Conservation (phyloP, 2,797 vertebrate species). For the Argya squamiceps region DNA sequence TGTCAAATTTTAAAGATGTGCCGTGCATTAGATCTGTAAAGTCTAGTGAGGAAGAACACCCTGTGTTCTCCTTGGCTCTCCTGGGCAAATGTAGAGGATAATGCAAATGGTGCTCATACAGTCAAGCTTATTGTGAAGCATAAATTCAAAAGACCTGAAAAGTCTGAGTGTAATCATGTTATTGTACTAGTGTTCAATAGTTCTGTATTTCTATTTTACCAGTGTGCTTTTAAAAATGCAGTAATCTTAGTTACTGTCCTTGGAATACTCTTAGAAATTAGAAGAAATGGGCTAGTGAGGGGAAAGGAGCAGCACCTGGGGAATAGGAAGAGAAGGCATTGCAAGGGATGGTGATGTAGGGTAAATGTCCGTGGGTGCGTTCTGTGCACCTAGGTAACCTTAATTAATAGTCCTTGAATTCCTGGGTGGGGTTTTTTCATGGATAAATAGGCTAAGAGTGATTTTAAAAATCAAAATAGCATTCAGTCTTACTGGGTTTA, state of each 20-base stretch:
- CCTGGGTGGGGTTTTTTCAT: neutral
- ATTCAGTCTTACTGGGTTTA: neutral
- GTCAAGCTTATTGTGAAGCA: neutral
- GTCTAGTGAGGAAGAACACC: neutral
- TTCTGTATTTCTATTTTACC: neutral
- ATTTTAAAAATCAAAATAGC: neutral
- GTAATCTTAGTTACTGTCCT: neutral
- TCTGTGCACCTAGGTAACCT: neutral
- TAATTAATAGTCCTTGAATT: neutral
- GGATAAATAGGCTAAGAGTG: neutral
- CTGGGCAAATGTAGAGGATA: neutral
- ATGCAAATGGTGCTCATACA: accelerated
- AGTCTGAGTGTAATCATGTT: neutral
- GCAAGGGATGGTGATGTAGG: neutral
- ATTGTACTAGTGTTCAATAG: neutral
- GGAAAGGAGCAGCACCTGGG: neutral
- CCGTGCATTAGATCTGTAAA: neutral
- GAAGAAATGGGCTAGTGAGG: neutral
- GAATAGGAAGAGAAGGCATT: neutral
- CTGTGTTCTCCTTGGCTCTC: neutral
- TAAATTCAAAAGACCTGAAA: neutral
- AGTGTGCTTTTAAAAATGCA: neutral
- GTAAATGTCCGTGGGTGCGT: neutral
- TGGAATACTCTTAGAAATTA: neutral
- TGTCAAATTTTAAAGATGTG: neutral